Conservation (phyloP, 2,113 vertebrate species). For the Coracopsis vasa region DNA sequence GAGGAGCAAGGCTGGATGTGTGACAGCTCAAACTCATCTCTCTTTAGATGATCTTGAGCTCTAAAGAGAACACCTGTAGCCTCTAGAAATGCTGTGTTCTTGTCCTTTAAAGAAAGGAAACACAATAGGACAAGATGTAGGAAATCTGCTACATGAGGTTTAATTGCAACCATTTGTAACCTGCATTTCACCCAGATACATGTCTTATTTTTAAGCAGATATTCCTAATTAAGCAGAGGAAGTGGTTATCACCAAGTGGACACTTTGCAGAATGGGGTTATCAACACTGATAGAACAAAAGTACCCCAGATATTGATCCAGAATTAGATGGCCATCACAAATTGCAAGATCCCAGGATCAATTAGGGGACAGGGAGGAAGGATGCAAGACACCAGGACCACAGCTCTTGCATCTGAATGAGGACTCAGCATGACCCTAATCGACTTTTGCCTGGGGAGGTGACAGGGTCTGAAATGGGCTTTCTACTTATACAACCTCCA, state of each 20-base stretch:
- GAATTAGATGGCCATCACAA: neutral
- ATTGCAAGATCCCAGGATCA: neutral
- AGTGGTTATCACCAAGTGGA: neutral
- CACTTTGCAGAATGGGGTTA: neutral
- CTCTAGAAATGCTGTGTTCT: neutral
- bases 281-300: neutral
- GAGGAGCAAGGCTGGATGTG: neutral
- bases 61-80: neutral
- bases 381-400: neutral
- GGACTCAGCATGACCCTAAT: neutral
- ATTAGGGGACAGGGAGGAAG: neutral
- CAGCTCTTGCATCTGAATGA: neutral
- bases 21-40: neutral
- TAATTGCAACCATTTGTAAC: slow-evolving; percentile 50
- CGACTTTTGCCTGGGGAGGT: neutral
- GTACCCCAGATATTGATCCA: neutral
- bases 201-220: slow-evolving; percentile 22
- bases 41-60: neutral
- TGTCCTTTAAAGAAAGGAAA: neutral
- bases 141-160: neutral
- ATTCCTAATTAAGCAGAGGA: slow-evolving; percentile 33
- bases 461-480: neutral
- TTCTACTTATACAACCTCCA: neutral
- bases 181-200: neutral
- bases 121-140: neutral